Evolutionary conservation across 2,888 invertebrate species (phyloP), one percentile per base, ranked within the genome.

Genomic region (Habroteleia sp.): DNA sequence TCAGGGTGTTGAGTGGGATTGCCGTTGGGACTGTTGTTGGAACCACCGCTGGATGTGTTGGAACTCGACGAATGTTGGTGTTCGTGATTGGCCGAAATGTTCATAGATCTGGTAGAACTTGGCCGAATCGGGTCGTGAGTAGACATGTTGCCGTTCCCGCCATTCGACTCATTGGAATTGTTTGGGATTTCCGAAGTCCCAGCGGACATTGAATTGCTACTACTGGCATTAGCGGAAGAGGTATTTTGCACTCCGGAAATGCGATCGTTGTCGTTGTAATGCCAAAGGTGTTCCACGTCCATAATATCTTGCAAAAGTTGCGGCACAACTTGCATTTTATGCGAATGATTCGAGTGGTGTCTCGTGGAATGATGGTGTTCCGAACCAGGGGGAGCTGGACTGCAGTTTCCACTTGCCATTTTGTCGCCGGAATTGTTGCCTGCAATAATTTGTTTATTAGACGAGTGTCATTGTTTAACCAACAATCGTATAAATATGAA

Each of bases 211-310:
- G 65, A 65, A 3, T 62, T 60, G 4, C 54, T 73, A 3, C 71
- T 78, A n/a, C 74, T 71, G 11, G 13, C 44, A 14, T 71, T 65
- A 6, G 17, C 25, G 10, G 77, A 68, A 6, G 78, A 73, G 52
- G 78, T 74, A 8, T 77, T 78, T 54, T 84, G 82, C 74, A 92
- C 93, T 1, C 94, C 90, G 48, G 93, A 92, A 82, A 94, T 79
- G 11, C 87, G 89, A 84, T 96, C 96, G 11, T 93, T 93, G 89
- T 96, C 96, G 86, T 95, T 96, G 90, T 96, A 96, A 87, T 97
- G 96, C 97, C 97, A 97, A 62, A 97, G 91, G 89, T 97, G 97
- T 89, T 97, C 97, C 85, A 97, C 97, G 87, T 97, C 96, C 95
- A 97, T 96, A 90, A 97, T 97, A 91, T 97, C 97, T 93, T 96